These are phyloP conservation scores for Drosophila suboccidentalis DNA, from an alignment of 2,888 invertebrate species.

Conservation along the genomic window DNA sequence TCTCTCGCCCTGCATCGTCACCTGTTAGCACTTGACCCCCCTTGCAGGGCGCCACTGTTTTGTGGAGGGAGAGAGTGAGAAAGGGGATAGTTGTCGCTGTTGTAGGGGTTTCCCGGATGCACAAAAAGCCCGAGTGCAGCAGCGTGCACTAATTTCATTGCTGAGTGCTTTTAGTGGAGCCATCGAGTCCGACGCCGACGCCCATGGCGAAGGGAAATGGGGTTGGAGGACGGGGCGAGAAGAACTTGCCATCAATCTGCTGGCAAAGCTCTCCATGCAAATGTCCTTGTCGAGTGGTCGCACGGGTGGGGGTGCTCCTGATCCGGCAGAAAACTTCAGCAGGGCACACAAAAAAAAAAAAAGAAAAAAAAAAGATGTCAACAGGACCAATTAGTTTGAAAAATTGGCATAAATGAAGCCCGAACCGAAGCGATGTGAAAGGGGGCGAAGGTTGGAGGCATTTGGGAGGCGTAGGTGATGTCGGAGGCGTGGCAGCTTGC, in stretches of 20 bases:
- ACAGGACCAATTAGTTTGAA: slow-evolving; percentile 85
- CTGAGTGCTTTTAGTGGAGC: slow-evolving; percentile 76
- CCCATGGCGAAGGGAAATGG: background rate
- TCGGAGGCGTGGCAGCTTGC: slow-evolving; percentile 31
- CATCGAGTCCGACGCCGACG: slow-evolving; percentile 23
- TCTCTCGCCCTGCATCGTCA: background rate
- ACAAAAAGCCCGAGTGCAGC: slow-evolving; percentile 62
- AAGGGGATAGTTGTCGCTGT: background rate
- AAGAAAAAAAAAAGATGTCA: slow-evolving; percentile 81
- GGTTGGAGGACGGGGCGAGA: background rate
- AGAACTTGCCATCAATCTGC: slow-evolving; percentile 27
- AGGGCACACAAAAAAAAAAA: slow-evolving; percentile 63
- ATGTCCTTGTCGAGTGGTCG: slow-evolving; percentile 23
- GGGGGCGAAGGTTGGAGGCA: background rate
- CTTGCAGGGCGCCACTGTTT: slow-evolving; percentile 6
- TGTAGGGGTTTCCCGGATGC: slow-evolving; percentile 3
- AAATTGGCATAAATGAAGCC: slow-evolving; percentile 83
- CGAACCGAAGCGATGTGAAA: slow-evolving; percentile 36
- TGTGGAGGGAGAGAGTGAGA: no score
- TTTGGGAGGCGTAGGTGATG: background rate
- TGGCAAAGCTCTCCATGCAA: slow-evolving; percentile 31
- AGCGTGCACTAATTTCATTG: slow-evolving; percentile 79
- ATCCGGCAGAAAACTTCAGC: slow-evolving; percentile 48
- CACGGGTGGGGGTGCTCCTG: slow-evolving; percentile 5
- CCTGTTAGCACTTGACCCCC: background rate